These are phyloP conservation scores for Pygoscelis antarcticus DNA, from an alignment of 2,113 vertebrate species.

Conservation along the genomic window DNA sequence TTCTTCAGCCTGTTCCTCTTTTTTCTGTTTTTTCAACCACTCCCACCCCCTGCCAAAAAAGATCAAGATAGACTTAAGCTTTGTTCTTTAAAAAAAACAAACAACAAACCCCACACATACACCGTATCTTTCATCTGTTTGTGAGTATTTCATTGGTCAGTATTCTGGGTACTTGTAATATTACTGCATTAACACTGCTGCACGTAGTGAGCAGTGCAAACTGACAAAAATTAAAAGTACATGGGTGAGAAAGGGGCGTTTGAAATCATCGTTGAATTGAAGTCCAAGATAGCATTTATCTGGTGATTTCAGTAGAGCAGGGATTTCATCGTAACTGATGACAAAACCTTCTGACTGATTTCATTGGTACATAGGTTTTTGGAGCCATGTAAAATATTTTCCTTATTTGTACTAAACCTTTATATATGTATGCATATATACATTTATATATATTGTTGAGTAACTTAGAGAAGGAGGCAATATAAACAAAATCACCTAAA, in stretches of 20 bases:
- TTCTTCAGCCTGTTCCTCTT: background rate
- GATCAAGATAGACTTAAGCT: background rate
- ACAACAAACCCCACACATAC: background rate
- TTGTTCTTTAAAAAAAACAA: background rate
- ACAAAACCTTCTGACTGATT: background rate
- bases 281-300: background rate
- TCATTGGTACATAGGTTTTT: background rate
- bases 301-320: background rate
- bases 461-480: background rate
- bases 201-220: background rate
- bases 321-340: background rate
- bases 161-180: background rate
- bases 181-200: background rate
- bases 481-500: background rate
- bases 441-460: background rate
- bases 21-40: background rate
- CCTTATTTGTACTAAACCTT: background rate
- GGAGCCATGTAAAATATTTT: background rate
- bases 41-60: background rate
- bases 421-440: background rate
- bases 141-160: background rate
- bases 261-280: background rate
- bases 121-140: background rate
- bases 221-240: background rate
- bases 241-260: background rate